Base-by-base conservation (phyloP, 2,113 vertebrate species). In the Tetrax tetrax region DNA sequence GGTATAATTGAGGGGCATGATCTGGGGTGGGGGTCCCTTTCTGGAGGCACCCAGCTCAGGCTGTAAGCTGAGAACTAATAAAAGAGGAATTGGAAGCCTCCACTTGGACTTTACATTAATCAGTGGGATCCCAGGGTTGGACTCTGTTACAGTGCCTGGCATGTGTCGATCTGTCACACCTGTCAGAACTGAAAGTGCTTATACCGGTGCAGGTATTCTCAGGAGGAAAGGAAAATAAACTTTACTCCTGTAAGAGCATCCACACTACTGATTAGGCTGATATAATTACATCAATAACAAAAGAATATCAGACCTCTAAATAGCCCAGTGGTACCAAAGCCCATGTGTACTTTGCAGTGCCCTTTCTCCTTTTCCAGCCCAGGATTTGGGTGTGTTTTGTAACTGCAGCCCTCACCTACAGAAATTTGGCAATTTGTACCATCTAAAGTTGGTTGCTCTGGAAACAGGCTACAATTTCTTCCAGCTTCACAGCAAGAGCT, bases 401-500 rank as follows among this genome's bases (percentile, higher is more conserved):
- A 84, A 81, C 24, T 82, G 83, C 65, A 82, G 53, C 45, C 69
- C 57, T 95, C 50, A 90, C 72, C 83, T 84, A 64, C 54, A 69
- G 69, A 81, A 89, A 93, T 87, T 50, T 65, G 86, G 83, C 80
- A 72, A n/a, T 91, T 96, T 72, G 38, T 81, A 82, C 80, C 38
- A 72, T 37, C 53, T 76, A 2, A 81, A 89, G 45, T 53, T 90
- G 79, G 96, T 96, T 96, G 92, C 95, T 93, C 47, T 95, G 95
- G 96, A 91, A 97, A 97, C 94, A 76, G 81, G 69, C 65, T 87
- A 69, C 53, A 81, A 29, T 75, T 96, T 84, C 86, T 92, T 84
- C 53, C n/a, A 92, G 76, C 57, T 93, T 91, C 95, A 87, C 93
- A 93, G 92, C 75, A 94, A 81, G 90, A 94, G 83, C 51, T 83